Base-by-base conservation (phyloP, 2,797 vertebrate species). In the Decapterus maruadsi region DNA sequence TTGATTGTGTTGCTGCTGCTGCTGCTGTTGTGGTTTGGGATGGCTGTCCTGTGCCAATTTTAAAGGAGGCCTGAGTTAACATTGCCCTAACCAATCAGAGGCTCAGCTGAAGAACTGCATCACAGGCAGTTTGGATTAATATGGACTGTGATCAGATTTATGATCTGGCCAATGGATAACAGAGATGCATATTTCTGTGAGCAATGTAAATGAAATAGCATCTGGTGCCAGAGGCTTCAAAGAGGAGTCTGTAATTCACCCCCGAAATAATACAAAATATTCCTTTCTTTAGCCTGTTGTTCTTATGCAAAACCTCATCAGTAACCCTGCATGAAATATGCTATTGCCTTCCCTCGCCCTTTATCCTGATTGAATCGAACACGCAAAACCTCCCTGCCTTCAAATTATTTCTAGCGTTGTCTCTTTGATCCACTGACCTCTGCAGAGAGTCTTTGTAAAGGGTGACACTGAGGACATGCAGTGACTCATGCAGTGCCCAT, bases 351-450 rank as follows among this genome's bases (percentile, higher is more conserved):
- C 17, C 8, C 4, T 50, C 19, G 4, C 8, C 8, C 11, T 48
- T 34, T 11, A 19, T 45, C 31, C 17, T 50, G 16, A 36, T 48
- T 34, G 19, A 77, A 77, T 56, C 38, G 7, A 68, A 45, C 19
- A 40, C 0, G 1, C n/a, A 29, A n/a, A 51, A 59, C 57, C 36
- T 58, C 45, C 20, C 6, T 68, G 13, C 42, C 29, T 59, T 71
- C 34, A 56, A 55, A 51, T 46, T 0, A 63, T 68, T 76, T 73
- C 45, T 65, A 50, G 34, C 22, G 19, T 54, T 54, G 16, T 82
- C 45, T 68, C 36, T 53, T 70, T 77, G 74, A 68, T 76, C 75
- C 54, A 19, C 59, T 76, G 75, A 87, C 80, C 71, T 78, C 76
- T n/a, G 26, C 42, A 59, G 72, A 73, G 56, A 68, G 51, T 40